Evolutionary conservation across 2,797 vertebrate genomes (phyloP).

Genomic region (Miichthys miiuy): DNA sequence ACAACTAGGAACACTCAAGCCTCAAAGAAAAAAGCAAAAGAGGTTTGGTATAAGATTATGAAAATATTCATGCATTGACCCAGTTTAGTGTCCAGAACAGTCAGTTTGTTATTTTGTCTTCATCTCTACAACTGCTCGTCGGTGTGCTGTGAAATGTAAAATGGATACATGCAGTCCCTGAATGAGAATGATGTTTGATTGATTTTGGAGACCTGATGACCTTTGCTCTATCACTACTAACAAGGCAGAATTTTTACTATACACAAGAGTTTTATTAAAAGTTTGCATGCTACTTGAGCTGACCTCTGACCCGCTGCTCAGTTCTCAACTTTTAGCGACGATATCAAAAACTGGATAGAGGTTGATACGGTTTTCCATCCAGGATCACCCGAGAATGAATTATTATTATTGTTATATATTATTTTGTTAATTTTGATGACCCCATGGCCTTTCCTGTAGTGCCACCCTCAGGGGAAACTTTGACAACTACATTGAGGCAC

Average conservation of each 20-base stretch:
- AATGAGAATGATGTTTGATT: constrained; percentile 18
- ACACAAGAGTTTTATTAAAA: constrained; percentile 3
- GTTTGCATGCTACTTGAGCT: not conserved
- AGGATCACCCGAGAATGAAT: not conserved
- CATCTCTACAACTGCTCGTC: not conserved
- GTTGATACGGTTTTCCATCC: too few species aligned
- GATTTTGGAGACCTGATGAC: constrained; percentile 15
- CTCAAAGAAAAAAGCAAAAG: not conserved
- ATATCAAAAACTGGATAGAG: not conserved
- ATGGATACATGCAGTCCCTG: not conserved
- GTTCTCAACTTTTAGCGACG: not conserved
- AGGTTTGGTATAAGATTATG: not conserved
- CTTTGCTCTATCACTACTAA: not conserved
- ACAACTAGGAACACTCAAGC: not conserved
- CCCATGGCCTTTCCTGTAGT: not conserved
- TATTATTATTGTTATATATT: too few species aligned
- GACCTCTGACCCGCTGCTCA: not conserved
- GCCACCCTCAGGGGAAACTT: not conserved
- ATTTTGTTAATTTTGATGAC: not conserved
- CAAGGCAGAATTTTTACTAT: not conserved
- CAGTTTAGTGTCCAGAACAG: not conserved
- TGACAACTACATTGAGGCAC: not conserved
- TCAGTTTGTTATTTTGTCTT: not conserved
- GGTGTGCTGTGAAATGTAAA: not conserved
- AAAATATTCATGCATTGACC: not conserved